Evolutionary conservation across 2,888 invertebrate genomes (phyloP).

Genomic region (Anorthoa munda): DNA sequence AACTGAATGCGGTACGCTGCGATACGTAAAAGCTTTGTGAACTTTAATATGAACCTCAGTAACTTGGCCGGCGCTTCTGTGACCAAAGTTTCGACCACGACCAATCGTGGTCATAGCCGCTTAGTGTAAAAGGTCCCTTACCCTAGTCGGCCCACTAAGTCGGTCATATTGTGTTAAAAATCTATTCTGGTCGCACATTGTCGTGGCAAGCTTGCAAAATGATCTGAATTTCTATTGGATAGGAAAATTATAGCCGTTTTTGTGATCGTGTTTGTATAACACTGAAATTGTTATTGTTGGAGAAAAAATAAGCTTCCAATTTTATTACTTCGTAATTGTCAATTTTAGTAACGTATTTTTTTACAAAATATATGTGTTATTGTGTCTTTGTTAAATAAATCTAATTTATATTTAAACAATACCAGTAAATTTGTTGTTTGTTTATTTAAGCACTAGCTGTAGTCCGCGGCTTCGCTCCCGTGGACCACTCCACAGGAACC

Average conservation of each 20-base stretch:
- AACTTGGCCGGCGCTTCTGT: no score
- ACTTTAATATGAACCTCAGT: no score
- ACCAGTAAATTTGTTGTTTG: no score
- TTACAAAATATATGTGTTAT: not conserved
- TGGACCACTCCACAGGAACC: no score
- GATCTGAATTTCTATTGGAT: not conserved
- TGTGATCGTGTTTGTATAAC: not conserved
- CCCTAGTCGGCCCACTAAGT: not conserved
- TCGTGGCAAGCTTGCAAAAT: not conserved
- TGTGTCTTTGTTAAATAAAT: no score
- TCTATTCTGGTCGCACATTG: constrained; percentile 18
- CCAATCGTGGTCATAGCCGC: not conserved
- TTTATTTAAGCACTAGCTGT: no score
- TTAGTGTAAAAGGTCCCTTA: not conserved
- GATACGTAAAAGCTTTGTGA: no score
- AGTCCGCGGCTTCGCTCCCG: no score
- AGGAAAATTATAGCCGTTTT: not conserved
- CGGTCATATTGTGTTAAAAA: constrained; percentile 17
- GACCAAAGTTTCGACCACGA: no score
- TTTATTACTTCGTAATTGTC: not conserved
- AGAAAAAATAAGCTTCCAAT: not conserved
- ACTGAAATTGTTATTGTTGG: not conserved
- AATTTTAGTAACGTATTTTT: not conserved
- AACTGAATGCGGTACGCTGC: no score
- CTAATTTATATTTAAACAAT: no score